These are phyloP conservation scores for Nephrotoma guestfalica DNA, from an alignment of 2,888 invertebrate genomes.

Conservation along the genomic window DNA sequence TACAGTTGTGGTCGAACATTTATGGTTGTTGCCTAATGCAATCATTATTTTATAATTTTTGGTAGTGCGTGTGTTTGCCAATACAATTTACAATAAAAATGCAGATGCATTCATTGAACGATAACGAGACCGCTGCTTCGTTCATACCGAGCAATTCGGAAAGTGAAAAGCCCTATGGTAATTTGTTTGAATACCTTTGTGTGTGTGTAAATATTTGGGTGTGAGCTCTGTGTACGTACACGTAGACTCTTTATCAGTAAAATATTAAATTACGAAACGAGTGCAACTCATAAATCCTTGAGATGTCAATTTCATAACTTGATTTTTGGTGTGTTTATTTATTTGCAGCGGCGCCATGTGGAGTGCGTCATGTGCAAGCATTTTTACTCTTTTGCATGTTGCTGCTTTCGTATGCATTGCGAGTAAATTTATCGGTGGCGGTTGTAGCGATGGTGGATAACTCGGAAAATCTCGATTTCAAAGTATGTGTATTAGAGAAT, in stretches of 20 bases:
- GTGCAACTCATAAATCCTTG: too few relatives aligned
- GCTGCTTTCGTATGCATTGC: slow-evolving; percentile 35
- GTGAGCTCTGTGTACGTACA: too few relatives aligned
- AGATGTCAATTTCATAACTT: too few relatives aligned
- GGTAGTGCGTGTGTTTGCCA: background rate
- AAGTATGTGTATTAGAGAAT: slow-evolving; percentile 21
- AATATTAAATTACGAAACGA: too few relatives aligned
- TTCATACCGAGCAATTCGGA: background rate
- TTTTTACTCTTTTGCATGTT: background rate
- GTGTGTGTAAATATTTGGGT: background rate
- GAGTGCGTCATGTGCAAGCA: background rate
- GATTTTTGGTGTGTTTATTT: background rate
- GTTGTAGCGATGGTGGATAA: slow-evolving; percentile 45
- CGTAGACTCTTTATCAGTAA: too few relatives aligned
- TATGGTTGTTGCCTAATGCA: background rate
- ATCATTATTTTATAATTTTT: background rate
- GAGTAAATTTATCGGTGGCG: slow-evolving; percentile 52
- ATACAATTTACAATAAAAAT: background rate
- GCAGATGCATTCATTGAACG: background rate
- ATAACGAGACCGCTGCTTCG: background rate
- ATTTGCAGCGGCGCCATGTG: slow-evolving; percentile 11
- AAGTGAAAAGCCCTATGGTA: background rate
- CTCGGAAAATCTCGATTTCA: slow-evolving; percentile 27
- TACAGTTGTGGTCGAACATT: background rate
- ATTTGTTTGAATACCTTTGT: background rate